Evolutionary conservation across 2,113 vertebrate species (phyloP), one percentile per base, ranked within the genome.

Genomic region (Conger conger): DNA sequence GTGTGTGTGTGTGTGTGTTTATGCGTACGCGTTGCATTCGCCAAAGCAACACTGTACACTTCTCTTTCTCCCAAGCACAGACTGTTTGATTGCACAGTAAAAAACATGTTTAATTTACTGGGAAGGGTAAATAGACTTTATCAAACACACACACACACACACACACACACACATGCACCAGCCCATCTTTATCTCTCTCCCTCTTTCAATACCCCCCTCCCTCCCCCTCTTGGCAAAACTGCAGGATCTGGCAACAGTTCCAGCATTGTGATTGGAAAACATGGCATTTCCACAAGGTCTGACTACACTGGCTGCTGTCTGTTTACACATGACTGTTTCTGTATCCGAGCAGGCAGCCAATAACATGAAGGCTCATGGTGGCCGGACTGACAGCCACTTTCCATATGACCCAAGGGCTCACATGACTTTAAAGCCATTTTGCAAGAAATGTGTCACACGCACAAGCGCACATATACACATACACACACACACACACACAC

Each of bases 181-280:
- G 73, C 35, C 17, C 37, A 80, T 84, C 80, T 50, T 76, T 89
- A 50, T 89, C 82, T 63, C 83, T 91, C 88, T 92, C 89, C 87
- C 81, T 91, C 89, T 16, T 16, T 42, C 40, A 18, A 16, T n/a
- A n/a, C 18, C 54, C 2, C 54, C 7, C 68, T 73, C 68, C 27
- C 68, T 73, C 11, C 27, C 9, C 11, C 27, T 33, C 7, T 33
- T 73, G 68, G 68, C 68, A 73, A 33, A 73, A 73, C n/a, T n/a
- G 68, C n/a, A 33, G 27, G n/a, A 73, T 73, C 68, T 7, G 27
- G n/a, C 68, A 73, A 73, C n/a, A 73, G 68, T 73, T 73, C n/a
- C 68, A 73, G 68, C n/a, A 73, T 73, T 73, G 68, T 73, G 68
- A 73, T 33, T 73, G 27, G 27, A 33, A 73, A 73, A 73, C 68